Evolutionary conservation across 2,888 invertebrate species (phyloP), one percentile per base, ranked within the genome.

Genomic region (Clanis bilineata): DNA sequence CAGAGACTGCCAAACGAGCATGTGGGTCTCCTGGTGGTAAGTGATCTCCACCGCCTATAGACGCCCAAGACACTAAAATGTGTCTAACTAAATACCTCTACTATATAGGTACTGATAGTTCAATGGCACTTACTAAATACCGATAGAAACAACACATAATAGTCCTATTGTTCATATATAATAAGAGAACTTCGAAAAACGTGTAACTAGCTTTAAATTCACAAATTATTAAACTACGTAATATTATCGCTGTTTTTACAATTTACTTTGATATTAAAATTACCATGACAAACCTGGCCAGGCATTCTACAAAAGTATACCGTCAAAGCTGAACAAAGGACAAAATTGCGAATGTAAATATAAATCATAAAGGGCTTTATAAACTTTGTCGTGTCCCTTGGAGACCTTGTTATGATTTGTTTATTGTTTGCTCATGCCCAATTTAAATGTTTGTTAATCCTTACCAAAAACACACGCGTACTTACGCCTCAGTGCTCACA

Each of bases 351-450:
- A 74, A 74, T 76, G 72, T 72, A 74, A 77, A 79, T 55, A 59
- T 79, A 79, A 76, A 73, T 72, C 71, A 76, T 71, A 77, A 70
- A 73, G 72, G 71, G 76, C 76, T 74, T 79, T 73, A 72, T 72
- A 80, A 82, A 84, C 72, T 79, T 76, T 65, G 69, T 72, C 69
- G 60, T 68, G 74, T 72, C 80, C 86, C 83, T 76, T 66, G 61
- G 81, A 80, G 84, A 76, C 74, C 80, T 83, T 80, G 85, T 87
- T 87, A 87, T 83, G 79, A 83, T 81, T 82, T 86, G 83, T 83
- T 82, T 79, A 82, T 77, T 85, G 79, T 83, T 86, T 86, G 78
- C 73, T 60, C 73, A 66, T 74, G 77, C 74, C 82, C 85, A 87
- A 86, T 86, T 88, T 84, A 79, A 82, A 80, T 85, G 83, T 86